Evolutionary conservation across 2,113 vertebrate genomes (phyloP).

Genomic region (Thalassarche chlororhynchos): DNA sequence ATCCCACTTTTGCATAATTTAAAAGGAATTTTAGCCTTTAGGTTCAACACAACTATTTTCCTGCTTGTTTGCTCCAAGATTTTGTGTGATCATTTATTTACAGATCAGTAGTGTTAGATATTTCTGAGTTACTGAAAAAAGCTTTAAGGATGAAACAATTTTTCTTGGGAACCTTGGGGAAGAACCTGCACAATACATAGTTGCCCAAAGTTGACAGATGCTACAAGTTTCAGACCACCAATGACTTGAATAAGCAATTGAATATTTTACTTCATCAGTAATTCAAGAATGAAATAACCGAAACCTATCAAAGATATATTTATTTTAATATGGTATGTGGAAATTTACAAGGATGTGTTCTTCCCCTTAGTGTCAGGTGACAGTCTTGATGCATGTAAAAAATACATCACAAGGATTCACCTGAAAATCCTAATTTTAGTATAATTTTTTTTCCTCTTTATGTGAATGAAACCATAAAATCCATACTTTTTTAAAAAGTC

Average conservation of each 20-base stretch:
- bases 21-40: conserved; percentile 36
- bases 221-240: conserved; percentile 1
- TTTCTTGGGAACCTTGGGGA: not conserved
- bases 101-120: not conserved
- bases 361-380: not conserved
- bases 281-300: not conserved
- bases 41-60: conserved; percentile 40
- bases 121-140: conserved; percentile 18
- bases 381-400: not conserved
- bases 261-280: not conserved
- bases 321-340: not conserved
- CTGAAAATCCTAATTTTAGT: not conserved
- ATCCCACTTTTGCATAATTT: conserved; percentile 10
- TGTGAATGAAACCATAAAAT: not conserved
- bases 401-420: not conserved
- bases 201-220: not conserved
- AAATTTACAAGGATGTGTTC: not conserved
- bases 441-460: not conserved
- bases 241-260: not conserved
- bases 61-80: conserved; percentile 48
- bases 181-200: not conserved
- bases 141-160: conserved; percentile 25
- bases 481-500: not conserved
- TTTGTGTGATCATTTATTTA: conserved; percentile 9
- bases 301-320: not conserved